Percentiles rank a stretch among this genome's conserved stretches.
Evolutionary conservation across 2,888 invertebrate genomes (phyloP).

Genomic region (Silvanus unidentatus): DNA sequence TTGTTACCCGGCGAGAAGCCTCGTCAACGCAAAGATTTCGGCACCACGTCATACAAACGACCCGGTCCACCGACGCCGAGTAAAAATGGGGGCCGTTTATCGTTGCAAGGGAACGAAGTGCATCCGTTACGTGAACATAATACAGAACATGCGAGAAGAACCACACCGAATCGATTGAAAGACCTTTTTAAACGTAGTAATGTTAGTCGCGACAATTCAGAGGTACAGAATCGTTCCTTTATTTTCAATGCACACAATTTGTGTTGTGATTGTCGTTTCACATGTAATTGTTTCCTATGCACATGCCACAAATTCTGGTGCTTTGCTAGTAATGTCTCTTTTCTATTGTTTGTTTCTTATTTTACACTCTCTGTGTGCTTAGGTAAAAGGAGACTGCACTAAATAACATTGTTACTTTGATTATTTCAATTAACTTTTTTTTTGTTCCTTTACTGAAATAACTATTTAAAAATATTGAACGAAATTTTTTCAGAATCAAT

Average conservation of each 20-base stretch:
- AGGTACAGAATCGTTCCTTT: constrained; percentile 24
- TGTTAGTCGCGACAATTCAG: constrained; percentile 34
- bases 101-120: constrained; percentile 57
- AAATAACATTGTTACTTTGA: background rate
- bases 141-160: constrained; percentile 46
- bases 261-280: background rate
- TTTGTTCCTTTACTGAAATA: no score
- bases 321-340: constrained; percentile 11
- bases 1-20: constrained; percentile 46
- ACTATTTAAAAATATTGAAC: no score
- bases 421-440: background rate
- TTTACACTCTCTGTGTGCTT: background rate
- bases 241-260: background rate
- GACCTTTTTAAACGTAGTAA: constrained; percentile 53
- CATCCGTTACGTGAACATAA: constrained; percentile 52
- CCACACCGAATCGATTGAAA: constrained; percentile 60
- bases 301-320: constrained; percentile 11
- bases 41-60: constrained; percentile 72
- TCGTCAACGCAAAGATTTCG: constrained; percentile 50
- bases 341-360: constrained; percentile 12
- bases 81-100: constrained; percentile 67
- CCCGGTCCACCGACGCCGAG: constrained; percentile 85
- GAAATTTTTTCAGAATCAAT: constrained; percentile 21
- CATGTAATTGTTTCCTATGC: background rate
- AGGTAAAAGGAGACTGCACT: background rate